A percentile compares a stretch with the other conserved stretches of the same genome.
Evolutionary conservation across 2,888 invertebrate species (phyloP).

Genomic region (Chrysotoxum bicinctum): DNA sequence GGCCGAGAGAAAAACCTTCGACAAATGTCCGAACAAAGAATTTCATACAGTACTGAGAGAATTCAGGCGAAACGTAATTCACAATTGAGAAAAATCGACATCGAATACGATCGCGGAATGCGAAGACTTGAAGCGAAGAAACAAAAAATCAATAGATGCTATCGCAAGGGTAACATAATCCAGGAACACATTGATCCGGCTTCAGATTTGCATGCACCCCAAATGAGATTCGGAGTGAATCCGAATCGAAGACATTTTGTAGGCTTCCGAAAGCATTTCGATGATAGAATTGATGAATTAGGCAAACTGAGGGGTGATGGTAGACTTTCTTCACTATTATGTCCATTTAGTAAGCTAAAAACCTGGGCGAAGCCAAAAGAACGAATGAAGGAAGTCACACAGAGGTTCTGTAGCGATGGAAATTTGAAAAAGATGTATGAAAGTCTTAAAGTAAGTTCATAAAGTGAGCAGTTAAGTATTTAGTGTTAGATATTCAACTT

Average conservation of each 20-base stretch:
- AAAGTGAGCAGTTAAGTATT: not conserved
- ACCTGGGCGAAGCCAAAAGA: slow-evolving; percentile 79
- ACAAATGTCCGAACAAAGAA: slow-evolving; percentile 81
- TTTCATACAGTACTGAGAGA: slow-evolving; percentile 82
- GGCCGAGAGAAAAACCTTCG: slow-evolving; percentile 81
- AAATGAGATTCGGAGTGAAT: slow-evolving; percentile 86
- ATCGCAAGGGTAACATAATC: slow-evolving; percentile 82
- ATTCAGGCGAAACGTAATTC: slow-evolving; percentile 83
- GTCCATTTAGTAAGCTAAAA: slow-evolving; percentile 78
- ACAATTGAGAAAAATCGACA: slow-evolving; percentile 83
- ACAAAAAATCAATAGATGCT: slow-evolving; percentile 79
- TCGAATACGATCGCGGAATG: slow-evolving; percentile 80
- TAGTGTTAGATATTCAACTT: too few species aligned
- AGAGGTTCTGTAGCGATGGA: slow-evolving; percentile 78
- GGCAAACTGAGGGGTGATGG: slow-evolving; percentile 75
- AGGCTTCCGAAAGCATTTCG: slow-evolving; percentile 76
- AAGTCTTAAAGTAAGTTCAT: slow-evolving; percentile 75
- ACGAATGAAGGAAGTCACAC: slow-evolving; percentile 77
- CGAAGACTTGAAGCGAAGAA: slow-evolving; percentile 82
- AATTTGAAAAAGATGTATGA: slow-evolving; percentile 79
- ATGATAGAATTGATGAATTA: slow-evolving; percentile 78
- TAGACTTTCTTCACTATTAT: slow-evolving; percentile 74
- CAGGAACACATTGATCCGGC: slow-evolving; percentile 83
- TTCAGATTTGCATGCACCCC: slow-evolving; percentile 86
- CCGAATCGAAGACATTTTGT: slow-evolving; percentile 84